Percentiles rank a stretch among this genome's conserved stretches.
phyloP scores from a whole-genome alignment of 2,113 vertebrate species.

The Sceloporus undulatus region DNA sequence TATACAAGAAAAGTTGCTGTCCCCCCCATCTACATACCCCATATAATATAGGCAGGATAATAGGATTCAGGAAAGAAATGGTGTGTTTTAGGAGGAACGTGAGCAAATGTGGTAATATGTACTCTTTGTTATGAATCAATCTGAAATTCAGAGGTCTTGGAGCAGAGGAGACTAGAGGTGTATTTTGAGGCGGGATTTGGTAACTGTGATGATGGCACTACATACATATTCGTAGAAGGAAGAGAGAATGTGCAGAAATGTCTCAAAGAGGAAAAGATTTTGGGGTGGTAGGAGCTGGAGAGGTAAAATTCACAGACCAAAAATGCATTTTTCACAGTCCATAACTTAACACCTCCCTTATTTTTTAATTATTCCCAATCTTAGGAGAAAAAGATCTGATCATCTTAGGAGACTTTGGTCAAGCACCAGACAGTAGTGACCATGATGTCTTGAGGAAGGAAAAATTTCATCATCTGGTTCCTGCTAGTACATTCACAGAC shows the following conservation, averaged over 20 bases:
- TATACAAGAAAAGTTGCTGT: not conserved
- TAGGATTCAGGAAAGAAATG: no score
- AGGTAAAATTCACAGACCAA: not conserved
- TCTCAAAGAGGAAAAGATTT: not conserved
- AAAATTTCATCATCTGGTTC: conserved; percentile 85
- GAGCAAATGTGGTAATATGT: not conserved
- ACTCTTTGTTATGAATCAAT: not conserved
- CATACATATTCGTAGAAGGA: not conserved
- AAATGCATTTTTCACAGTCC: not conserved
- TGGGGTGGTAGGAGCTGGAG: not conserved
- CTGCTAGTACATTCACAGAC: conserved; percentile 89
- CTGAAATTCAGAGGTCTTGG: not conserved
- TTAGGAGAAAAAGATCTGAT: conserved; percentile 90
- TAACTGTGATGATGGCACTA: not conserved
- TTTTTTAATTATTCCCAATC: conserved; percentile 29
- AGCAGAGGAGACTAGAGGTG: no score
- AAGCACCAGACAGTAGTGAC: conserved; percentile 84
- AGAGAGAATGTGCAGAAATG: not conserved
- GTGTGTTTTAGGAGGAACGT: not conserved
- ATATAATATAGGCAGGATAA: not conserved
- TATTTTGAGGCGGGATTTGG: not conserved
- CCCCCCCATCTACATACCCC: no score
- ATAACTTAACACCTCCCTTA: not conserved
- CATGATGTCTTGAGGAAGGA: conserved; percentile 89
- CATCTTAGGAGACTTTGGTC: conserved; percentile 91